phyloP scores from a whole-genome alignment of 2,888 invertebrate genomes.

The Ypsolopha scabrella region DNA sequence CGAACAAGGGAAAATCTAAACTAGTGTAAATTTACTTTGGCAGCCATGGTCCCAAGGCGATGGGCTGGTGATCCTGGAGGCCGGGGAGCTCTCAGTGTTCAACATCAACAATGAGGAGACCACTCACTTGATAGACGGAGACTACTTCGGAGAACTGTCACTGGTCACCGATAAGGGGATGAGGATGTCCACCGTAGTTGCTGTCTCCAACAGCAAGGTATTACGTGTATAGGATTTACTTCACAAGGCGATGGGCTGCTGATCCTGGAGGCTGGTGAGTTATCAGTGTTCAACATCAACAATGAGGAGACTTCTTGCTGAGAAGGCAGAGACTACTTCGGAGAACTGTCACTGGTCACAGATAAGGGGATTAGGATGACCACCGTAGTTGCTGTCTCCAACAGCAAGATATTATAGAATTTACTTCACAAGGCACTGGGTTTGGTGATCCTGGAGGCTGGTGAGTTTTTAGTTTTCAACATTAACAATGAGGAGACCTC shows the following conservation, averaged over 20 bases:
- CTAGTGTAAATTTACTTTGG: background rate
- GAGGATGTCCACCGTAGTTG: slow-evolving; percentile 17
- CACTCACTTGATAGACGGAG: slow-evolving; percentile 25
- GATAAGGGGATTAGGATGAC: slow-evolving; percentile 20
- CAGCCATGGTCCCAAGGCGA: slow-evolving; percentile 21
- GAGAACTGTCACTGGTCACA: slow-evolving; percentile 24
- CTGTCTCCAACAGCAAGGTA: slow-evolving; percentile 20
- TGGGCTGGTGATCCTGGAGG: slow-evolving; percentile 20
- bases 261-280: slow-evolving; percentile 18
- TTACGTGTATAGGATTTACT: too few species aligned
- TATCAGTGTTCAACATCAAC: slow-evolving; percentile 19
- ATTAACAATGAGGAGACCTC: slow-evolving; percentile 14
- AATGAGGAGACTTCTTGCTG: slow-evolving; percentile 20
- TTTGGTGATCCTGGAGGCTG: slow-evolving; percentile 19
- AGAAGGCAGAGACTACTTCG: slow-evolving; percentile 26
- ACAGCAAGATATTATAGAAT: slow-evolving; percentile 16
- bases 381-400: slow-evolving; percentile 17
- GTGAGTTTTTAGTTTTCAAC: slow-evolving; percentile 21
- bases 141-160: slow-evolving; percentile 25
- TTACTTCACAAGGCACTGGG: slow-evolving; percentile 17
- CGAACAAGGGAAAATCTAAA: too few species aligned
- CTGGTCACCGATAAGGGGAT: slow-evolving; percentile 24
- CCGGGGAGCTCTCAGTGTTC: slow-evolving; percentile 22
- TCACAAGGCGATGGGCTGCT: slow-evolving; percentile 17
- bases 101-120: slow-evolving; percentile 13